These are phyloP conservation scores for Dynastes grantii DNA, from an alignment of 2,888 invertebrate genomes.

Conservation along the genomic window DNA sequence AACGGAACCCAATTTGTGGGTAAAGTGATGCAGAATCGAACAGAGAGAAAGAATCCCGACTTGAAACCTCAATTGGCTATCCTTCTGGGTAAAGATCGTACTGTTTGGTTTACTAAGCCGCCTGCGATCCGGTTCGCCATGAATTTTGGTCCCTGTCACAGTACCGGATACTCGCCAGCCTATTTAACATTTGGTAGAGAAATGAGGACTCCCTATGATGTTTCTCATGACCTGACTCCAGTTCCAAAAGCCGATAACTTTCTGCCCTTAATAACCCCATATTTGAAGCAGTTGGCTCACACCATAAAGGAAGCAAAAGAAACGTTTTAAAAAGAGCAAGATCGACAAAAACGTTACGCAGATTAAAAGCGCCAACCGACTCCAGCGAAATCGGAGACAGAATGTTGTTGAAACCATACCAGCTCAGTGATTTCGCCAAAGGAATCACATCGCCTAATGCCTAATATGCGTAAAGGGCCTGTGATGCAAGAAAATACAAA, in stretches of 20 bases:
- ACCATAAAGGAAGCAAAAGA: no score
- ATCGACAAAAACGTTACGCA: no score
- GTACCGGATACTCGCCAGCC: slow-evolving; percentile 59
- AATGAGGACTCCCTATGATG: slow-evolving; percentile 53
- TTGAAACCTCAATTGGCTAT: neutral
- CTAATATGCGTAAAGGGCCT: no score
- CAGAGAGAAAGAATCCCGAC: neutral
- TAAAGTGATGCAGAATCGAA: neutral
- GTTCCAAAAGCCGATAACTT: neutral
- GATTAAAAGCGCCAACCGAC: no score
- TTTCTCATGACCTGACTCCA: neutral
- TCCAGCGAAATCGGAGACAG: no score
- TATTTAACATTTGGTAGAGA: slow-evolving; percentile 61
- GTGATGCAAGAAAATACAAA: no score
- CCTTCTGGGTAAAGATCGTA: neutral
- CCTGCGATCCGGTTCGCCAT: slow-evolving; percentile 59
- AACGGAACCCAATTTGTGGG: no score
- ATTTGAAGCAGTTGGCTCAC: no score
- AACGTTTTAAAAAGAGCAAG: no score
- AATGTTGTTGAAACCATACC: no score
- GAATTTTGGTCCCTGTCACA: slow-evolving; percentile 55
- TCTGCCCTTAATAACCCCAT: neutral
- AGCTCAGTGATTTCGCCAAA: no score
- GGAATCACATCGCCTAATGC: no score
- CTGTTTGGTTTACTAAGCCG: slow-evolving; percentile 59